Percentiles rank a stretch among this genome's conserved stretches.
Evolutionary conservation across 2,797 vertebrate species (phyloP).

Genomic region (Toxotes lorentzi): DNA sequence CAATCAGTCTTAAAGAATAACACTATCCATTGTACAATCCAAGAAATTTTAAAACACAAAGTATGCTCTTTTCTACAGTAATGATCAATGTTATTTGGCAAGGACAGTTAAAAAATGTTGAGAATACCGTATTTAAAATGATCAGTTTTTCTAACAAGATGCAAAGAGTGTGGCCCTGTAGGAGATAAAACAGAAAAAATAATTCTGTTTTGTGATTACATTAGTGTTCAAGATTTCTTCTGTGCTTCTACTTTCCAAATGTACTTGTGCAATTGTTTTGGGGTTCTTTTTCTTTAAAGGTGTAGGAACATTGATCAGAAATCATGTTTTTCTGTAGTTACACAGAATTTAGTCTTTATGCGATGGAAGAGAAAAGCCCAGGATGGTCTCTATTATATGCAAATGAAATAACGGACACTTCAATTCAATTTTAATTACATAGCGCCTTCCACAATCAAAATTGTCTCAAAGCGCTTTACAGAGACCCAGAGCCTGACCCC

Average conservation of each 20-base stretch:
- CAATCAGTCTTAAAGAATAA: conserved; percentile 25
- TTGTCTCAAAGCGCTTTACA: too few species aligned
- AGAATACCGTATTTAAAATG: conserved; percentile 25
- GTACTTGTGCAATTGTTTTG: conserved; percentile 7
- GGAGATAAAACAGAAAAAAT: conserved; percentile 12
- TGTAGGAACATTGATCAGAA: neutral
- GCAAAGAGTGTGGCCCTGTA: neutral
- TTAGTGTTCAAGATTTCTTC: neutral
- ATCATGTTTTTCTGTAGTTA: neutral
- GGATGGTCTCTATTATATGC: conserved; percentile 11
- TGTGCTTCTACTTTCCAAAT: neutral
- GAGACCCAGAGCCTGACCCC: too few species aligned
- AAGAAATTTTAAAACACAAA: conserved; percentile 13
- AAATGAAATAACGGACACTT: neutral
- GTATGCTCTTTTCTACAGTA: conserved; percentile 24
- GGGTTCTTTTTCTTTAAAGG: neutral
- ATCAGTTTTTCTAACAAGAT: conserved; percentile 8
- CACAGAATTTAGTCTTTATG: neutral
- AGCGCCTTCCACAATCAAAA: too few species aligned
- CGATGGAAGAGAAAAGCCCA: neutral
- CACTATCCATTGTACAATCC: conserved; percentile 39
- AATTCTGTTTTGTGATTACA: neutral
- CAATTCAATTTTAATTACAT: too few species aligned
- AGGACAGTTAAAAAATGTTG: conserved; percentile 9
- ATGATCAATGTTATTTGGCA: conserved; percentile 11